Base-by-base conservation (phyloP, 2,113 vertebrate genomes). In the rat (Rattus norvegicus) region DNA sequence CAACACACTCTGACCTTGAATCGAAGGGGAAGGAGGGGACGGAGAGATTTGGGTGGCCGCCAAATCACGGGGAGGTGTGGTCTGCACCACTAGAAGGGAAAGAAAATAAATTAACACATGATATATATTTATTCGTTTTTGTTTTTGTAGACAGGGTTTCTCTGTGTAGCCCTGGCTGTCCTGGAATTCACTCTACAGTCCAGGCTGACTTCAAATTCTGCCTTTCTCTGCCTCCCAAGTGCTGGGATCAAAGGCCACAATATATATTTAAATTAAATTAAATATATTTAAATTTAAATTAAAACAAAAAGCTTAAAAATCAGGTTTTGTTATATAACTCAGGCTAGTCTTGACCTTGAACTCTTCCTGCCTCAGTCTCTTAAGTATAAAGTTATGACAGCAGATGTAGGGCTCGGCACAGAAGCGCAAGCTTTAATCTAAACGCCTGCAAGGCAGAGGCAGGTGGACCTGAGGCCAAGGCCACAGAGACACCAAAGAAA, bases 1-100 rank as follows among this genome's bases (percentile, higher is more conserved):
- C 92, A 99, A 98, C 63, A 99, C 99, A 0, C 99, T 99, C 95
- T 99, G 99, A 0, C 99, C 99, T 98, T 99, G 99, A 87, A 99
- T 97, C 0, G 99, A 99, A 4, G 99, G 99, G 0, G 99, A 99
- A 61, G 99, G 99, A 0, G 98, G 93, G 0, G 98, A 98, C 14
- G 98, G 98, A 0, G 99, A 99, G 1, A 96, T 96, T 0, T 99
- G 98, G 93, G 99, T 98, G 77, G 99, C 98, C 47, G 99, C 97
- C 61, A 98, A 96, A 86, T 99, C 99, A 39, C 92, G 98, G 0
- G 99, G 98, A 0, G 99, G 99, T 70, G 99, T 98, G 0, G 98
- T 97, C 63, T 99, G 99, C 11, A 99, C 98, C 2, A 97, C 99
- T 99, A 97, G 65, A 97, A 96, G 1, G 12, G 93, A 67, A 97